A percentile compares a stretch with the other conserved stretches of the same genome.
Conservation (phyloP, 2,797 vertebrate species). For the Cetoscarus ocellatus region DNA sequence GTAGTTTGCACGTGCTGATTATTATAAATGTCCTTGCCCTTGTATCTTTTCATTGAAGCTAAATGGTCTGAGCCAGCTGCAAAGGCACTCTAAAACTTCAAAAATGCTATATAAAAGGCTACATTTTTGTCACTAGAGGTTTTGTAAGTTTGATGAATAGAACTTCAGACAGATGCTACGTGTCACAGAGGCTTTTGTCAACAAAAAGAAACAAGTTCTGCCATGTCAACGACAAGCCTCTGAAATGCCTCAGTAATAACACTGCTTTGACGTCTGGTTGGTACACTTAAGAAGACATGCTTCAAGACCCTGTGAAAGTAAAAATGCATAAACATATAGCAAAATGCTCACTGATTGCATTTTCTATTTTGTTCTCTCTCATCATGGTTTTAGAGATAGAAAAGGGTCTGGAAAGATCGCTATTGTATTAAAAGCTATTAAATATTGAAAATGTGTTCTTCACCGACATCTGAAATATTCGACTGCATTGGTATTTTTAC, state of each 20-base stretch:
- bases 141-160: constrained; percentile 51
- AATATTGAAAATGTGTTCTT: neutral
- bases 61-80: constrained; percentile 46
- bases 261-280: constrained; percentile 1
- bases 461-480: constrained; percentile 21
- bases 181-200: constrained; percentile 61
- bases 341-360: neutral
- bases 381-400: too few relatives aligned
- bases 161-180: constrained; percentile 56
- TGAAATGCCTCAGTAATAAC: constrained; percentile 24
- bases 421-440: neutral
- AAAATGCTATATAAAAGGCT: constrained; percentile 29
- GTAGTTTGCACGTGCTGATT: too few relatives aligned
- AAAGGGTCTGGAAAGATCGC: neutral
- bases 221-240: neutral
- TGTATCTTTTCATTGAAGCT: too few relatives aligned
- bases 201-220: constrained; percentile 20
- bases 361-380: too few relatives aligned
- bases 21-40: too few relatives aligned
- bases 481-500: constrained; percentile 16
- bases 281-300: neutral
- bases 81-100: constrained; percentile 17
- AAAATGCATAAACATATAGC: too few relatives aligned
- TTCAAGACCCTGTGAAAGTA: neutral
- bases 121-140: constrained; percentile 37